phyloP scores from a whole-genome alignment of 2,888 invertebrate genomes.

The Ephialtes manifestator region DNA sequence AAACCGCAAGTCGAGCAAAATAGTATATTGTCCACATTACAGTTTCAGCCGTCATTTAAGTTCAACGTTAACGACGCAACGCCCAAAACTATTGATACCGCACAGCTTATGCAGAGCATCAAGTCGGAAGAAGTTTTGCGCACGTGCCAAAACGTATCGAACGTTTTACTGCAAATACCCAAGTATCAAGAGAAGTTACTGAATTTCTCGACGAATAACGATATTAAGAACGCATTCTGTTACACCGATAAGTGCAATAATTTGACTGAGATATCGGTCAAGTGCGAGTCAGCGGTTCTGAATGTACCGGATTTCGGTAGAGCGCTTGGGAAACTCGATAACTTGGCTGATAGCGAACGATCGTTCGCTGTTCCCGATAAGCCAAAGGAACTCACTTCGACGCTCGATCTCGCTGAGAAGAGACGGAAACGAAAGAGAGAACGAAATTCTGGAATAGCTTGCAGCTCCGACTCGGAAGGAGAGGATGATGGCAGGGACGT shows the following conservation, averaged over 20 bases:
- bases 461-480: conserved; percentile 87
- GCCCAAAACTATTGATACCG: conserved; percentile 73
- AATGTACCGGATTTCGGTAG: conserved; percentile 85
- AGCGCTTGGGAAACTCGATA: conserved; percentile 79
- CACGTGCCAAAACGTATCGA: conserved; percentile 84
- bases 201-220: conserved; percentile 80
- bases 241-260: conserved; percentile 84
- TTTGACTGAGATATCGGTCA: conserved; percentile 80
- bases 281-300: conserved; percentile 82
- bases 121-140: conserved; percentile 83
- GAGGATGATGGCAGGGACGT: conserved; percentile 87
- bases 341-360: conserved; percentile 64
- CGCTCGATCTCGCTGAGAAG: conserved; percentile 88
- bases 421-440: conserved; percentile 86
- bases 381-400: conserved; percentile 80
- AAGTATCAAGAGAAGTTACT: conserved; percentile 83
- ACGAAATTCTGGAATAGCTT: conserved; percentile 78
- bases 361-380: conserved; percentile 77
- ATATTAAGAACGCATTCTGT: conserved; percentile 77
- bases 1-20: conserved; percentile 74
- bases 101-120: conserved; percentile 81
- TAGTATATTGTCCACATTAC: conserved; percentile 75
- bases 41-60: conserved; percentile 79
- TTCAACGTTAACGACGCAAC: conserved; percentile 76
- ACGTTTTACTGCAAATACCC: conserved; percentile 83